phyloP scores from a whole-genome alignment of 1,140 invertebrate species.

The Hyposmocoma kahamanoa region DNA sequence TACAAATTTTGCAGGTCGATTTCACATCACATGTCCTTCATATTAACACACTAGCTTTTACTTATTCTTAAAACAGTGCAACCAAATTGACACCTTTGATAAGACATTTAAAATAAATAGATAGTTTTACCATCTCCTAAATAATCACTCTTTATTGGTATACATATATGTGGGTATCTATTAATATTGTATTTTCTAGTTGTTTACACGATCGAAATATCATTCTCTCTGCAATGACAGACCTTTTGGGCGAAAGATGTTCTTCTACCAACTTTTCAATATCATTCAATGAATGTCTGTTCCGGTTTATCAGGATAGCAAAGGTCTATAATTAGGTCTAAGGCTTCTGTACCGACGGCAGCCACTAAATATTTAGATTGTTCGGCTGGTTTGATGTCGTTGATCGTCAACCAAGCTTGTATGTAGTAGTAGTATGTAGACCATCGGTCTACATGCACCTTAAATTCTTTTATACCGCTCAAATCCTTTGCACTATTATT shows the following conservation, averaged over 20 bases:
- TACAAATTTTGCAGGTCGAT: too few species aligned
- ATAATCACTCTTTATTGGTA: too few species aligned
- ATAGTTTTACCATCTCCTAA: too few species aligned
- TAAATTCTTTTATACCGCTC: slow-evolving; percentile 1
- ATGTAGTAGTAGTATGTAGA: background rate
- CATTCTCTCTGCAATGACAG: slow-evolving; percentile 10
- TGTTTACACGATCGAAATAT: slow-evolving; percentile 10
- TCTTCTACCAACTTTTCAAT: slow-evolving; percentile 8
- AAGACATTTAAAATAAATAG: too few species aligned
- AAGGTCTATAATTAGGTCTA: slow-evolving; percentile 6
- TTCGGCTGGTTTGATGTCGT: background rate
- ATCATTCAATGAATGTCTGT: background rate
- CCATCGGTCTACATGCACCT: background rate
- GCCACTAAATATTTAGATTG: slow-evolving; percentile 4
- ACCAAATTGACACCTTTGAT: too few species aligned
- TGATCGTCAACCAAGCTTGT: background rate
- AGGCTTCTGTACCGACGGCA: background rate
- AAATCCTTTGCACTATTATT: background rate
- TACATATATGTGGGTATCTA: too few species aligned
- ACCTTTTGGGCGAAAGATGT: slow-evolving; percentile 12
- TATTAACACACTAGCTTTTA: too few species aligned
- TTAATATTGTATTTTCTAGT: too few species aligned
- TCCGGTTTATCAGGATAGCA: slow-evolving; percentile 7
- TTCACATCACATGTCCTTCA: too few species aligned
- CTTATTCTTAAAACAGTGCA: too few species aligned